Percentiles rank a stretch among this genome's conserved stretches.
These are phyloP conservation scores for Agelaius phoeniceus DNA, from an alignment of 2,113 vertebrate genomes.

Conservation along the genomic window DNA sequence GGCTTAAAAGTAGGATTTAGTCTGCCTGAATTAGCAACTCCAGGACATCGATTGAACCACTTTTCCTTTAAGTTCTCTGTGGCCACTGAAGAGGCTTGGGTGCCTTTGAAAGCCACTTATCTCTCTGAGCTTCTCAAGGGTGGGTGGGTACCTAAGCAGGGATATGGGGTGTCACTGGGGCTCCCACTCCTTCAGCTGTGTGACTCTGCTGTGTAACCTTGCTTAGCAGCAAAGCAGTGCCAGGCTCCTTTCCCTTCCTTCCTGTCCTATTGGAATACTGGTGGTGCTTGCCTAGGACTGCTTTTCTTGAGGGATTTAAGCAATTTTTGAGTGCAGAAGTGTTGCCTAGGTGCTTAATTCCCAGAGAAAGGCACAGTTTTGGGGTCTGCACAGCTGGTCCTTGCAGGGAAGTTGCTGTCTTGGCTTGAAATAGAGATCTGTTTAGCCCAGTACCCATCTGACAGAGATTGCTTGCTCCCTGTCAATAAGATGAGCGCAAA, in stretches of 20 bases:
- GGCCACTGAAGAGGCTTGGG: not conserved
- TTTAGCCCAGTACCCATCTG: not conserved
- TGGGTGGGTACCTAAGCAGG: accelerated
- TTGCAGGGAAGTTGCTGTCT: not conserved
- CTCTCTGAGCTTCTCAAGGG: not conserved
- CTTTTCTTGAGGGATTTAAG: not conserved
- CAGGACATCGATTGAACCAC: not conserved
- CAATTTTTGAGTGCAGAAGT: not conserved
- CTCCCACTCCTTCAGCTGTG: not conserved
- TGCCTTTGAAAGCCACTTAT: not conserved
- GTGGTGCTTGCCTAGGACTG: not conserved
- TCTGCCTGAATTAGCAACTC: not conserved
- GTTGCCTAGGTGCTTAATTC: not conserved
- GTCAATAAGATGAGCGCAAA: not conserved
- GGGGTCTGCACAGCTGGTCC: not conserved
- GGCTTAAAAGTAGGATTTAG: not conserved
- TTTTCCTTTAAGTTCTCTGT: not conserved
- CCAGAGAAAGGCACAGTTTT: not conserved
- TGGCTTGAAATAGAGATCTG: not conserved
- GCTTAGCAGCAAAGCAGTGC: accelerated
- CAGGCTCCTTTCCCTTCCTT: not conserved
- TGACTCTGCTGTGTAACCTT: not conserved
- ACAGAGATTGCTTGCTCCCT: not conserved
- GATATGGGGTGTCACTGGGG: too few relatives aligned
- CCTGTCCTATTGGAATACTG: not conserved